Percentiles rank a stretch among this genome's conserved stretches.
phyloP scores from a whole-genome alignment of 2,888 invertebrate species.

The Cheiracanthium punctorium region DNA sequence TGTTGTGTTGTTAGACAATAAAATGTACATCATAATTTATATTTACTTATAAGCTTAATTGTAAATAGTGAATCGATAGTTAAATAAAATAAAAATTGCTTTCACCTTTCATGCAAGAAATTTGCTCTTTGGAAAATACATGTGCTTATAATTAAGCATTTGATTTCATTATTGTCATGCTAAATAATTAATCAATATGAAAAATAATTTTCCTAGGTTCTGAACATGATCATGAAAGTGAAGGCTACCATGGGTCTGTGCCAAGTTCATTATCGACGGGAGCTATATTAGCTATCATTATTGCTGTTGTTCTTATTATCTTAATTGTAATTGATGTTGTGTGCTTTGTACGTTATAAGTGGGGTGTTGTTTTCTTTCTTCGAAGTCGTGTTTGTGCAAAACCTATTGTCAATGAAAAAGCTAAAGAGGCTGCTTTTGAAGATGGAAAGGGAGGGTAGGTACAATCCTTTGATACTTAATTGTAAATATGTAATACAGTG shows the following conservation, averaged over 20 bases:
- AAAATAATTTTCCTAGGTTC: conserved; percentile 27
- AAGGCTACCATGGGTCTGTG: conserved; percentile 33
- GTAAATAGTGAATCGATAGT: too few relatives aligned
- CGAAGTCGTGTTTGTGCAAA: conserved; percentile 70
- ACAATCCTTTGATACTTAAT: not conserved
- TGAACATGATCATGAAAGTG: conserved; percentile 46
- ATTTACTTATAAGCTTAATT: too few relatives aligned
- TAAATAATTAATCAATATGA: not conserved
- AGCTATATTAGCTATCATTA: conserved; percentile 89
- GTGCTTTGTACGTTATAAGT: conserved; percentile 82
- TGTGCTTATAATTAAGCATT: too few relatives aligned
- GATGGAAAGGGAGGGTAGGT: conserved; percentile 68
- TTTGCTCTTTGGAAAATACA: too few relatives aligned
- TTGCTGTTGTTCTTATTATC: conserved; percentile 86
- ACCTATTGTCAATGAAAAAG: conserved; percentile 61
- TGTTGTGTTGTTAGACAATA: too few relatives aligned
- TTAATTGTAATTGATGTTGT: conserved; percentile 85
- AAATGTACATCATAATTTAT: too few relatives aligned
- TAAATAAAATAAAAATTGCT: too few relatives aligned
- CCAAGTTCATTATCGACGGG: conserved; percentile 72
- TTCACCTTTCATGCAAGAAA: too few relatives aligned
- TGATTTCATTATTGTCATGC: not conserved
- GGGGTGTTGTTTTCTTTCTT: conserved; percentile 76
- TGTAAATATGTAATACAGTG: too few relatives aligned
- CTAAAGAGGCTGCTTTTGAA: conserved; percentile 67